Evolutionary conservation across 2,888 invertebrate species (phyloP), one percentile per base, ranked within the genome.

Genomic region (Agrochola lota): DNA sequence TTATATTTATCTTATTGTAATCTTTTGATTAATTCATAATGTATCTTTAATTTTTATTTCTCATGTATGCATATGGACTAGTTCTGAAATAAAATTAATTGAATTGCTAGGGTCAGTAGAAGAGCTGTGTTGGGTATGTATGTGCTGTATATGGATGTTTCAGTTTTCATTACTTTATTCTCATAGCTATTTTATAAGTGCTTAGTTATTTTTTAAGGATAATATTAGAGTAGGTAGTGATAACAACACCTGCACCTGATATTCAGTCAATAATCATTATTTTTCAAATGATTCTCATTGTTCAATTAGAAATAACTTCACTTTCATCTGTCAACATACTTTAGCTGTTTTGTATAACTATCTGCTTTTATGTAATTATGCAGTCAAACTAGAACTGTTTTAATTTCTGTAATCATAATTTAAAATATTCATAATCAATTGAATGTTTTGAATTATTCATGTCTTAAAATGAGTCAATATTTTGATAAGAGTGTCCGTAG

Each of bases 241-340:
- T 59, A 26, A 59, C 12, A 59, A 59, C 26, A 59, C 15, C 26
- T 59, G 17, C 23, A 66, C n/a, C 35, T 15, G 46, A 3, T 20
- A 26, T 46, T 46, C 46, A 46, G 5, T 60, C 8, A 40, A 12
- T 40, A 35, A 12, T 52, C 11, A 40, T 71, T 62, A 26, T 71
- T 72, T n/a, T 73, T 59, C 1, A n/a, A 71, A n/a, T n/a, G 9
- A 35, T 20, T 35, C 8, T 75, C 67, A 75, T 67, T 75, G 60
- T 75, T 62, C 49, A 17, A 11, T 20, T n/a, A 60, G 1, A 12
- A 30, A 43, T 43, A 62, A 23, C 11, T 66, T 20, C 9, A 40
- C n/a, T 49, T 46, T 63, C 59, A 59, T 30, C n/a, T 60, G 23
- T 68, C 62, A 62, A 77, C 52, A 77, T 15, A 30, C 23, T n/a